These are phyloP conservation scores for Zaprionus davidi DNA, from an alignment of 1,140 invertebrate species.

Conservation along the genomic window DNA sequence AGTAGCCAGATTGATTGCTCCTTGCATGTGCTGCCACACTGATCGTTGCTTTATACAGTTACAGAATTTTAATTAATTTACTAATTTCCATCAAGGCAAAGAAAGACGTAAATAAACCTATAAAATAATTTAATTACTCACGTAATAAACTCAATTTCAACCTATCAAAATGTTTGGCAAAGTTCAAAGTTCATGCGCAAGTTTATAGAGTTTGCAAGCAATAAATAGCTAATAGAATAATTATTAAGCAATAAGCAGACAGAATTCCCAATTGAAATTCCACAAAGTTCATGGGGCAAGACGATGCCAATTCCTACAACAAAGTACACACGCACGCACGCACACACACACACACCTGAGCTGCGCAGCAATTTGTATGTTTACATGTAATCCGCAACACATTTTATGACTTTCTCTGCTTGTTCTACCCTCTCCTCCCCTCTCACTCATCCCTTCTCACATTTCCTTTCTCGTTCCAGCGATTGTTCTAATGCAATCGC, in stretches of 20 bases:
- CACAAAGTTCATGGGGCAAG: background rate
- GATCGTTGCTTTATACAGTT: background rate
- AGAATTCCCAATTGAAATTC: background rate
- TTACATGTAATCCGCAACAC: constrained; percentile 13
- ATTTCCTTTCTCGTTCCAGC: background rate
- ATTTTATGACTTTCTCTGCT: background rate
- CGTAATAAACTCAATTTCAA: background rate
- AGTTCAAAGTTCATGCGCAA: background rate
- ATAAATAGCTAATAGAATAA: constrained; percentile 7
- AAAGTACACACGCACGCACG: background rate
- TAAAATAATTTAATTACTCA: background rate
- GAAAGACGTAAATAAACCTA: background rate
- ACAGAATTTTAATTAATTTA: background rate
- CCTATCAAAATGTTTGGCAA: background rate
- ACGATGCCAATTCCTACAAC: constrained; percentile 2
- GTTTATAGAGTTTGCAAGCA: background rate
- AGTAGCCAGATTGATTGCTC: background rate
- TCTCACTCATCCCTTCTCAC: background rate
- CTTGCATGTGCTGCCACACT: background rate
- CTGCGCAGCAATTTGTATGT: constrained; percentile 6
- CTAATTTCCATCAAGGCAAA: background rate
- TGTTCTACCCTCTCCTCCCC: background rate
- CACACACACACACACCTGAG: constrained; percentile 2
- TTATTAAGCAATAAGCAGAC: background rate
- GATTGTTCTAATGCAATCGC: constrained; percentile 14